Conservation (phyloP, 1,140 invertebrate genomes). For the Trichonephila inaurata region DNA sequence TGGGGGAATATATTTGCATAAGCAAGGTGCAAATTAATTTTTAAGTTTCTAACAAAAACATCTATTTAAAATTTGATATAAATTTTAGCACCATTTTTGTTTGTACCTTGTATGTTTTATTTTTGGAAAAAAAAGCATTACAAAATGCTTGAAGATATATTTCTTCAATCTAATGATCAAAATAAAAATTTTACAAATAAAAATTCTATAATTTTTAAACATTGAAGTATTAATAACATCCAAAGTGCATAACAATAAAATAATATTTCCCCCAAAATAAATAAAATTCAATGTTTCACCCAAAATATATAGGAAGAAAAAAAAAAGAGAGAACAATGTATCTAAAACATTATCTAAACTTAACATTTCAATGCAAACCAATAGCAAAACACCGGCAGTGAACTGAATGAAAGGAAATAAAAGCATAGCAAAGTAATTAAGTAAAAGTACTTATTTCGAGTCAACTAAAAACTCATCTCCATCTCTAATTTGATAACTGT, state of each 20-base stretch:
- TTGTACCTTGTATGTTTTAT: not conserved
- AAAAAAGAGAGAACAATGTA: not conserved
- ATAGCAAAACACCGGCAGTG: constrained; percentile 11
- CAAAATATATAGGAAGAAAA: not conserved
- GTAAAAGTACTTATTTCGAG: constrained; percentile 78
- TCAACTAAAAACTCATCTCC: constrained; percentile 95
- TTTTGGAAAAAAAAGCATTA: not conserved
- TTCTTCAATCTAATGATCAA: not conserved
- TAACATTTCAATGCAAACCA: constrained; percentile 23
- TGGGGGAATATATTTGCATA: not conserved
- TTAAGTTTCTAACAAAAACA: not conserved
- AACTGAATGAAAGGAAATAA: not conserved
- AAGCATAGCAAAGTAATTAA: constrained; percentile 19
- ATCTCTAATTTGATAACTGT: constrained; percentile 93
- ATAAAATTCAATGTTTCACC: not conserved
- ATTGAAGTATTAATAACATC: not conserved
- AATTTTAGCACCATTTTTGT: constrained; percentile 3
- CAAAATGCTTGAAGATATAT: not conserved
- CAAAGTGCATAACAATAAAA: not conserved
- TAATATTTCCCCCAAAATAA: not conserved
- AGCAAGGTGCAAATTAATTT: not conserved
- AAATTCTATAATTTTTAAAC: not conserved
- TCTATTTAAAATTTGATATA: constrained; percentile 1
- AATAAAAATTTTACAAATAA: no score
- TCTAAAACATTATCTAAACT: not conserved